Evolutionary conservation across 2,113 vertebrate genomes (phyloP).

Genomic region (Leptocoma aspasia): DNA sequence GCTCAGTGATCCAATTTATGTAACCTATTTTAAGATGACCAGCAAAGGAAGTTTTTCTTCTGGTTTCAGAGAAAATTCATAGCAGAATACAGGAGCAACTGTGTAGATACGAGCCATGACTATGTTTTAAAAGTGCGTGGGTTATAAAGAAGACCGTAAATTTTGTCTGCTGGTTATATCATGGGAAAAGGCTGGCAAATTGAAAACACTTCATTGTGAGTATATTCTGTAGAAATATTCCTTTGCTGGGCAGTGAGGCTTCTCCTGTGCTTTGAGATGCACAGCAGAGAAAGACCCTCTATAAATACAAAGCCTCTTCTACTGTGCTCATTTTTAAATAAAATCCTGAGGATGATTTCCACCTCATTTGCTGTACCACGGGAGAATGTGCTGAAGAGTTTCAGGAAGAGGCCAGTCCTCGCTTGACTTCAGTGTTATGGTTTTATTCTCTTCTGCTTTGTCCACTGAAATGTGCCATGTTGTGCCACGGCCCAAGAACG

Average conservation of each 20-base stretch:
- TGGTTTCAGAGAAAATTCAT: background rate
- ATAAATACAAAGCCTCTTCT: background rate
- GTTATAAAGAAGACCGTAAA: background rate
- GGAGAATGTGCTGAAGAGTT: background rate
- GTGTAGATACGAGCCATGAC: background rate
- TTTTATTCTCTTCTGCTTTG: background rate
- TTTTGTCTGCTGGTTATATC: background rate
- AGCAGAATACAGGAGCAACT: background rate
- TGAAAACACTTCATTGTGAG: background rate
- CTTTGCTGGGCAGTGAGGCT: background rate
- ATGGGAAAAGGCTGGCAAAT: background rate
- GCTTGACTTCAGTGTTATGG: background rate
- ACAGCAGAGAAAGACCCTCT: background rate
- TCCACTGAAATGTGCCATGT: background rate
- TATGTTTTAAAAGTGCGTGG: background rate
- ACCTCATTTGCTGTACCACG: background rate
- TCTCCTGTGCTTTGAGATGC: background rate
- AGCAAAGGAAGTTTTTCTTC: background rate
- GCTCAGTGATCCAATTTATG: background rate
- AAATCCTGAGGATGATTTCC: background rate
- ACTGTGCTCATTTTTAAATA: background rate
- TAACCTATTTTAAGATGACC: background rate
- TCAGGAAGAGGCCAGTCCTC: background rate
- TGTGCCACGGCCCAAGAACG: background rate
- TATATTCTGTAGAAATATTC: background rate